Percentiles rank a stretch among this genome's conserved stretches.
phyloP scores from a whole-genome alignment of 2,888 invertebrate genomes.

The Stenolophus ochropezus region DNA sequence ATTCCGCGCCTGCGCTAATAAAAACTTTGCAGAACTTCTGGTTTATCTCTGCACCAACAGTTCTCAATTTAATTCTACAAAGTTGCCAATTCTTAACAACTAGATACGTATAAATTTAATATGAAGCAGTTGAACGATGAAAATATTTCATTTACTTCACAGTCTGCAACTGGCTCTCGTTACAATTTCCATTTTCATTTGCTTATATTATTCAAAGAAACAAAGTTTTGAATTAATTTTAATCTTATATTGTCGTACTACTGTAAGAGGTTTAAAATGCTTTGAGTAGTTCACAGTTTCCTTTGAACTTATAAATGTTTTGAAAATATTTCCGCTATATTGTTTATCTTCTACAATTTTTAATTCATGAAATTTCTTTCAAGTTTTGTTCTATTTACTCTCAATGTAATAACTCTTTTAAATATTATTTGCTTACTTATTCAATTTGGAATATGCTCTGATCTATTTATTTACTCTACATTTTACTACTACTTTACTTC shows the following conservation, averaged over 20 bases:
- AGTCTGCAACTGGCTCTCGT: not conserved
- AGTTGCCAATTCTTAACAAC: constrained; percentile 26
- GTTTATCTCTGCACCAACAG: constrained; percentile 12
- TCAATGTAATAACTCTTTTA: too few relatives aligned
- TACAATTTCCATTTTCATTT: constrained; percentile 17
- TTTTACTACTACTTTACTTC: too few relatives aligned
- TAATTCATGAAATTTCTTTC: too few relatives aligned
- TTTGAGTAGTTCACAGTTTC: not conserved
- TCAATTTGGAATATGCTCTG: too few relatives aligned
- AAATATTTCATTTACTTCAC: constrained; percentile 10
- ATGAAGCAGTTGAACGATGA: constrained; percentile 8
- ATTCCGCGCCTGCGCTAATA: constrained; percentile 2
- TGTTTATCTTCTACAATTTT: not conserved
- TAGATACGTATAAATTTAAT: constrained; percentile 25
- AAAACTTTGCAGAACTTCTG: constrained; percentile 45
- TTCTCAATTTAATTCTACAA: constrained; percentile 45
- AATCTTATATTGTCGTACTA: not conserved
- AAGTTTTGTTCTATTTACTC: too few relatives aligned
- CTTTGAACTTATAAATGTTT: not conserved
- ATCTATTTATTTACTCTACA: too few relatives aligned
- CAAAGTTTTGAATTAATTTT: constrained; percentile 20
- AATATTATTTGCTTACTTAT: too few relatives aligned
- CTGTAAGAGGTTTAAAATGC: not conserved
- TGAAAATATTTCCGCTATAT: not conserved
- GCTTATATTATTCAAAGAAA: constrained; percentile 6